A percentile compares a stretch with the other conserved stretches of the same genome.
These are phyloP conservation scores for Coreoperca whiteheadi DNA, from an alignment of 2,113 vertebrate genomes.

Conservation along the genomic window DNA sequence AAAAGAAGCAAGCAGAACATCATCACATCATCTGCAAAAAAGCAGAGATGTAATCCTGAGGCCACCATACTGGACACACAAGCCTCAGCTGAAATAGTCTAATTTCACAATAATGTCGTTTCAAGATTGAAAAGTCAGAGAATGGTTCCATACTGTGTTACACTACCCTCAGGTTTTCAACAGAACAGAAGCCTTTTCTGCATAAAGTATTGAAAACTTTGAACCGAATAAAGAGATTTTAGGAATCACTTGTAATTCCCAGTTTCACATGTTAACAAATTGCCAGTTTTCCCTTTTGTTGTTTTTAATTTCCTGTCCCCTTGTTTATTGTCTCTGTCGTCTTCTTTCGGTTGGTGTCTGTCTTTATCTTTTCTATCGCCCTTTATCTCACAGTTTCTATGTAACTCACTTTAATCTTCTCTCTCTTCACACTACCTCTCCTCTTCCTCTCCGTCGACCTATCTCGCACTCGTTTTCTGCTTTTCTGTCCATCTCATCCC, in stretches of 20 bases:
- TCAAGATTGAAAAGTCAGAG: no score
- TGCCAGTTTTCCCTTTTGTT: slow-evolving; percentile 10
- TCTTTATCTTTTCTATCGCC: not conserved
- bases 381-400: slow-evolving; percentile 13
- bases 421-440: not conserved
- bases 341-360: not conserved
- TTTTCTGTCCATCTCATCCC: slow-evolving; percentile 43
- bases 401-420: slow-evolving; percentile 28
- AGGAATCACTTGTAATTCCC: not conserved
- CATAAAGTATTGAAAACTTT: not conserved
- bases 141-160: no score
- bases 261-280: not conserved
- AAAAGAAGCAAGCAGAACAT: not conserved
- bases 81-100: not conserved
- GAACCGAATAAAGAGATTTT: not conserved
- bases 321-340: not conserved
- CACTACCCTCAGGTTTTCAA: no score
- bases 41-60: not conserved
- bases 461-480: slow-evolving; percentile 5
- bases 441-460: not conserved
- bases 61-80: not conserved
- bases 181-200: not conserved
- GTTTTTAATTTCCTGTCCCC: slow-evolving; percentile 33
- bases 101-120: not conserved
- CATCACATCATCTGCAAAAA: slow-evolving; percentile 19